These are phyloP conservation scores for Byasa hedistus DNA, from an alignment of 2,888 invertebrate genomes.

Conservation along the genomic window DNA sequence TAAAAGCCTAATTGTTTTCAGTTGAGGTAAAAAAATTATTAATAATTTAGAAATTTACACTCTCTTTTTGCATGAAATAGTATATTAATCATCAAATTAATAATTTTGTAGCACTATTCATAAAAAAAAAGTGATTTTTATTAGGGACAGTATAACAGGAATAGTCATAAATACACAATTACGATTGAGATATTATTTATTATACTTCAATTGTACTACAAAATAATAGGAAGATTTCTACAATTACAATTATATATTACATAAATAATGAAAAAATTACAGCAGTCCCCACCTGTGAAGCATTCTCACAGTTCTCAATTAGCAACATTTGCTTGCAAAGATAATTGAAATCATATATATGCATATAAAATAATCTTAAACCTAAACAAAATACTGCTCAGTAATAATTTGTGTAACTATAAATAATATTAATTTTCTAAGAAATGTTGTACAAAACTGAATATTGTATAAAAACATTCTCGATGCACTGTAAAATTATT, in stretches of 20 bases:
- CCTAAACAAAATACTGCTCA: constrained; percentile 74
- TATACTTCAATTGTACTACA: constrained; percentile 79
- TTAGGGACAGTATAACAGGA: not conserved
- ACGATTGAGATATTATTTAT: constrained; percentile 67
- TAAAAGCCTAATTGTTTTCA: no score
- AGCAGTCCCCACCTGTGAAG: constrained; percentile 60
- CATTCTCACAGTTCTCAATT: constrained; percentile 49
- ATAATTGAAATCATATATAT: constrained; percentile 35
- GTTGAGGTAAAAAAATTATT: no score
- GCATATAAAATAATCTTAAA: constrained; percentile 41
- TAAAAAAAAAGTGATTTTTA: no score
- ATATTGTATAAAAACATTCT: constrained; percentile 50
- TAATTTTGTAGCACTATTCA: no score
- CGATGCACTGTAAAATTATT: constrained; percentile 45
- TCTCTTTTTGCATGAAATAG: no score
- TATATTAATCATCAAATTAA: no score
- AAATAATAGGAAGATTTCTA: constrained; percentile 80
- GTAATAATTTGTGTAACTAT: constrained; percentile 61
- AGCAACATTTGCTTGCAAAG: constrained; percentile 46
- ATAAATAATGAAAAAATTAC: constrained; percentile 74
- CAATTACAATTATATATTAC: constrained; percentile 76
- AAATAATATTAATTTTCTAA: constrained; percentile 48
- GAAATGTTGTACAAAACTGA: constrained; percentile 42
- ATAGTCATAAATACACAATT: constrained; percentile 54
- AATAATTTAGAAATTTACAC: no score